These are phyloP conservation scores for Melinaea menophilus DNA, from an alignment of 2,888 invertebrate genomes.

Conservation along the genomic window DNA sequence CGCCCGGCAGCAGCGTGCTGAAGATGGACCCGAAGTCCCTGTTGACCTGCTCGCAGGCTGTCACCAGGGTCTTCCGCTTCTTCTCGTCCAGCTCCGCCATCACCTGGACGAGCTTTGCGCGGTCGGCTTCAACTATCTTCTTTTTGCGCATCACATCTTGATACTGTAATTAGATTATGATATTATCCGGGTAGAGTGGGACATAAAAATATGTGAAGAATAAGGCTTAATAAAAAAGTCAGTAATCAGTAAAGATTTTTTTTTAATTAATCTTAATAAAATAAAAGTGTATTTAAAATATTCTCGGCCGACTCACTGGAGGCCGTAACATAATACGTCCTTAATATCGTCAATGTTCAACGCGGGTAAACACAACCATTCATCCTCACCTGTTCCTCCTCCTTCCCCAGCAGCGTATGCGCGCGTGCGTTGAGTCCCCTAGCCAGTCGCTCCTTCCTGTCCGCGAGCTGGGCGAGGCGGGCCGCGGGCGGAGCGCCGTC, in stretches of 20 bases:
- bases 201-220: background rate
- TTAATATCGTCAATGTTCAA: too few relatives aligned
- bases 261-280: too few relatives aligned
- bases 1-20: conserved; percentile 92
- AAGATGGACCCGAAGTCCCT: conserved; percentile 97
- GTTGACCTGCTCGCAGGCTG: conserved; percentile 93
- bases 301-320: too few relatives aligned
- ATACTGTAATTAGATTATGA: conserved; percentile 24
- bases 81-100: conserved; percentile 94
- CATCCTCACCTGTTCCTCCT: conserved; percentile 85
- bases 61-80: conserved; percentile 88
- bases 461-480: conserved; percentile 75
- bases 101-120: conserved; percentile 84
- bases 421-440: conserved; percentile 81
- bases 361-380: too few relatives aligned
- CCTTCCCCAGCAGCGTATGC: conserved; percentile 90
- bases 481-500: conserved; percentile 75
- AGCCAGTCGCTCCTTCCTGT: conserved; percentile 80
- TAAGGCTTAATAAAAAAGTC: too few relatives aligned
- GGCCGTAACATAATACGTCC: too few relatives aligned
- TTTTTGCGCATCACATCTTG: conserved; percentile 84
- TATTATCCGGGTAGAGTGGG: too few relatives aligned
- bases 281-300: too few relatives aligned
- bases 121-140: conserved; percentile 85
- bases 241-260: too few relatives aligned